phyloP scores from a whole-genome alignment of 2,797 vertebrate genomes.

The Lerista edwardsae region DNA sequence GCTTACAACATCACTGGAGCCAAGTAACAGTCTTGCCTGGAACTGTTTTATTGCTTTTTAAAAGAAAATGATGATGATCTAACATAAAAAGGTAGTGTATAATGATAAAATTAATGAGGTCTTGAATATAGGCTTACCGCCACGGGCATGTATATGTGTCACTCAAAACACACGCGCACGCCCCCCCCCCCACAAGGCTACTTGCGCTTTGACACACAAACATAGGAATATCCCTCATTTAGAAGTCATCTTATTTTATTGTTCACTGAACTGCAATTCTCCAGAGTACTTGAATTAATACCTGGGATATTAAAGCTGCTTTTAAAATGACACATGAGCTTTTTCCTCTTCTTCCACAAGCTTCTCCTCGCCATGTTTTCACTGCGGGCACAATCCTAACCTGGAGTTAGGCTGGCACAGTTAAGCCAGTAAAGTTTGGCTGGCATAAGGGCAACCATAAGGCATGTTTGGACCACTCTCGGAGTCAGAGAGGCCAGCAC shows the following conservation, averaged over 20 bases:
- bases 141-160: background rate
- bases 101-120: too few species aligned
- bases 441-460: too few species aligned
- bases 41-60: background rate
- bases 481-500: too few species aligned
- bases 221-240: background rate
- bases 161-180: too few species aligned
- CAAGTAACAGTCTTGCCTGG: background rate
- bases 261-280: background rate
- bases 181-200: too few species aligned
- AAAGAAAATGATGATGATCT: background rate
- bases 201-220: background rate
- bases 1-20: background rate
- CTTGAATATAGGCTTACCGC: background rate
- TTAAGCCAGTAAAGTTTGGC: too few species aligned
- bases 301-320: background rate
- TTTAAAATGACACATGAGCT: background rate
- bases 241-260: background rate
- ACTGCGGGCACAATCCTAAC: too few species aligned
- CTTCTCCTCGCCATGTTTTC: background rate
- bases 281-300: background rate
- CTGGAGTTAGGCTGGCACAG: too few species aligned
- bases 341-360: background rate
- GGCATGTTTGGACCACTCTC: too few species aligned
- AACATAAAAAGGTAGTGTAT: background rate